Conservation (phyloP, 1,140 invertebrate genomes). For the Scylla paramamosain region DNA sequence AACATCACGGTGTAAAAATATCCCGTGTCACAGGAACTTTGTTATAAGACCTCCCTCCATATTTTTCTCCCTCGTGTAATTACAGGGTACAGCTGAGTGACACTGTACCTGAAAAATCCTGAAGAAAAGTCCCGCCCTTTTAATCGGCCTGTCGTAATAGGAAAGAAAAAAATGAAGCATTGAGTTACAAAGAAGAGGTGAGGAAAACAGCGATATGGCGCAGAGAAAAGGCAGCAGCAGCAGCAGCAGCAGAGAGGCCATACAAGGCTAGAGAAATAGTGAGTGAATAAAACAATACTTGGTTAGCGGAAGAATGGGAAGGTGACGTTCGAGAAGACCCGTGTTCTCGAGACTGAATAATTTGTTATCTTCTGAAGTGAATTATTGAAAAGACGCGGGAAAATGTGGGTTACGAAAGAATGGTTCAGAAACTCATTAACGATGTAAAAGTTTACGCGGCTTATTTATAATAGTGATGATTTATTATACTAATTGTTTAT, state of each 20-base stretch:
- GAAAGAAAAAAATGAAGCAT: not conserved
- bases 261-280: not conserved
- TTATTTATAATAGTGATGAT: too few species aligned
- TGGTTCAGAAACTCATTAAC: too few species aligned
- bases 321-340: not conserved
- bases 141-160: not conserved
- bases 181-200: too few species aligned
- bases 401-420: too few species aligned
- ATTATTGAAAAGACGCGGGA: too few species aligned
- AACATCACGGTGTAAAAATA: constrained; percentile 14
- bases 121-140: not conserved
- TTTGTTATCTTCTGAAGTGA: too few species aligned
- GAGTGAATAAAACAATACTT: not conserved
- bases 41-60: not conserved
- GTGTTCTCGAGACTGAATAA: too few species aligned
- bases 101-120: not conserved
- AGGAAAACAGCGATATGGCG: too few species aligned
- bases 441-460: too few species aligned
- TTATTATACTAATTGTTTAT: too few species aligned
- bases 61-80: constrained; percentile 9
- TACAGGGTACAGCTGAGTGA: not conserved
- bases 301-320: not conserved
- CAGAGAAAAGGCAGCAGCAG: too few species aligned
- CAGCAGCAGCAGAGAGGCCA: too few species aligned
- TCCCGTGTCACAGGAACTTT: constrained; percentile 10